A percentile compares a stretch with the other conserved stretches of the same genome.
These are phyloP conservation scores for Sebastes fasciatus DNA, from an alignment of 2,113 vertebrate species.

Conservation along the genomic window DNA sequence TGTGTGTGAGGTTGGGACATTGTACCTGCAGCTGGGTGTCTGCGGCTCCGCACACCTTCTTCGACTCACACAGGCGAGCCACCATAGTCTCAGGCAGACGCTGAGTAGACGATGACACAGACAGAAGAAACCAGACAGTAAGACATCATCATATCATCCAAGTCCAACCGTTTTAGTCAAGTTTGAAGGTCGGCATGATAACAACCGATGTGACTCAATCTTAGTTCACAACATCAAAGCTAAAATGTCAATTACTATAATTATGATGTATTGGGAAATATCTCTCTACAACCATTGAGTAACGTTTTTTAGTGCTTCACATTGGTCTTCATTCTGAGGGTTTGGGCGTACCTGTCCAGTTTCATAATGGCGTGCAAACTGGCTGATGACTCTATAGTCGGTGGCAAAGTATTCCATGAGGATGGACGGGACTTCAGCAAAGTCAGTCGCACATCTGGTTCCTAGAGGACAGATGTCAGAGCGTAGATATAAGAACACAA, in stretches of 20 bases:
- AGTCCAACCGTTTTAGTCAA: background rate
- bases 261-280: background rate
- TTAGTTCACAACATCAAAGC: background rate
- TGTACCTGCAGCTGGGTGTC: conserved; percentile 97
- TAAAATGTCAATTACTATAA: background rate
- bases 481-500: background rate
- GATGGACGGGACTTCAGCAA: conserved; percentile 97
- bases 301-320: background rate
- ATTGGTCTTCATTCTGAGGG: background rate
- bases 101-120: conserved; percentile 75
- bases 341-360: conserved; percentile 91
- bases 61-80: conserved; percentile 94
- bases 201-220: background rate
- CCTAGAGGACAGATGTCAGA: conserved; percentile 80
- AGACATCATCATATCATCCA: background rate
- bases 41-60: conserved; percentile 95
- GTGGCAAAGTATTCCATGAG: conserved; percentile 99
- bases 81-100: conserved; percentile 93
- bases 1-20: background rate
- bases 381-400: conserved; percentile 94
- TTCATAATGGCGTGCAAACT: conserved; percentile 96
- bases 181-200: background rate
- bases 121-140: background rate
- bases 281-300: background rate
- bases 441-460: conserved; percentile 97